Conservation (phyloP, 2,888 invertebrate species). For the Coecobrya sp. region DNA sequence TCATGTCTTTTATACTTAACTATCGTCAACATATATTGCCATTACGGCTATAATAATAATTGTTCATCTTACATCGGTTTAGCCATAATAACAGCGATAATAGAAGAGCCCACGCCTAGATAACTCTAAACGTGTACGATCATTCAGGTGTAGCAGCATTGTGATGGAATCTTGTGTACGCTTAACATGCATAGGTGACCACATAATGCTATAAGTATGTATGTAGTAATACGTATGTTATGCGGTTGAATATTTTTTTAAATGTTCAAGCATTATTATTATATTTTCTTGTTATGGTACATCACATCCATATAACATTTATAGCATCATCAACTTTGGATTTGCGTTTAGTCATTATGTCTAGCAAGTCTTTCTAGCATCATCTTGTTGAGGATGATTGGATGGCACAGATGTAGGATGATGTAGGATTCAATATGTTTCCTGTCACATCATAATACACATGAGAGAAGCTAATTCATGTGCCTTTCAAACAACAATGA, state of each 20-base stretch:
- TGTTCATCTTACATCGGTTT: not conserved
- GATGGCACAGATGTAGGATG: not conserved
- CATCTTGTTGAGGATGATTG: not conserved
- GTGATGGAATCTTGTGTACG: not conserved
- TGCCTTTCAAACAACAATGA: not conserved
- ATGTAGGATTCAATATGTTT: not conserved
- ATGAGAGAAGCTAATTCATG: not conserved
- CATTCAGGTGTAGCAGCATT: not conserved
- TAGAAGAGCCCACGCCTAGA: not conserved
- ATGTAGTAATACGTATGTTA: too few species aligned
- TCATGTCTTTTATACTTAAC: not conserved
- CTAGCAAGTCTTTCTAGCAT: not conserved
- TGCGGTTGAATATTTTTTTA: too few species aligned
- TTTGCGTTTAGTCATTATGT: not conserved
- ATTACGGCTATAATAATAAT: too few species aligned
- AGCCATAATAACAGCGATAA: constrained; percentile 17
- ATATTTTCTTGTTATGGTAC: not conserved
- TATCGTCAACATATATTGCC: too few species aligned
- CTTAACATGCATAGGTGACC: not conserved
- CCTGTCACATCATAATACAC: not conserved
- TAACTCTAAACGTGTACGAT: not conserved
- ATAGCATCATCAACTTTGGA: not conserved
- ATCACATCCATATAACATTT: not conserved
- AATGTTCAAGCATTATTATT: too few species aligned
- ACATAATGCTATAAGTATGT: too few species aligned